Conservation (phyloP, 2,113 vertebrate species). For the Athene cunicularia region DNA sequence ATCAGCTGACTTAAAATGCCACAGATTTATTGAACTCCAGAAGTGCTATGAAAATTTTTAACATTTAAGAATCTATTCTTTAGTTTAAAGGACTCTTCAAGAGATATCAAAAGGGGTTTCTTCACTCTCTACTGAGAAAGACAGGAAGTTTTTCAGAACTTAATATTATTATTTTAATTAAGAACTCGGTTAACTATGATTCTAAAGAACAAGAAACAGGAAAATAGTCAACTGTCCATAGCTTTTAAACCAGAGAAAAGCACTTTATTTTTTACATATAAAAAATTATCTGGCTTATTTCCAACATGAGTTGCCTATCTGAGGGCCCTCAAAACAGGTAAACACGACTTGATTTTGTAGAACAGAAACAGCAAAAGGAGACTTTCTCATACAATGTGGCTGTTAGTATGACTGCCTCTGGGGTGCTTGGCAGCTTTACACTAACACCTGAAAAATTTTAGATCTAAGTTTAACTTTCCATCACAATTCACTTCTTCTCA, state of each 20-base stretch:
- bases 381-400: not conserved
- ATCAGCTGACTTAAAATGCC: not conserved
- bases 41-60: not conserved
- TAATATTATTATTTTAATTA: not conserved
- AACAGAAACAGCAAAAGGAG: not conserved
- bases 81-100: not conserved
- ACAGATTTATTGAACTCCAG: not conserved
- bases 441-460: not conserved
- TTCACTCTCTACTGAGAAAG: not conserved
- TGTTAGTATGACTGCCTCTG: not conserved
- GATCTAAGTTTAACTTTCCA: not conserved
- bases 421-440: not conserved
- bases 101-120: not conserved
- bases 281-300: not conserved
- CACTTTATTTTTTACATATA: not conserved
- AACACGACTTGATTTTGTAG: not conserved
- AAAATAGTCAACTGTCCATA: not conserved
- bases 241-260: not conserved
- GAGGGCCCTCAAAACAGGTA: not conserved
- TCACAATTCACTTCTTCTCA: not conserved
- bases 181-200: not conserved
- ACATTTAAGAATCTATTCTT: not conserved
- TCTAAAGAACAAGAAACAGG: not conserved
- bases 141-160: not conserved
- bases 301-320: rapidly evolving